These are phyloP conservation scores for Haliaeetus leucogaster DNA, from an alignment of 2,113 vertebrate species.

Conservation along the genomic window DNA sequence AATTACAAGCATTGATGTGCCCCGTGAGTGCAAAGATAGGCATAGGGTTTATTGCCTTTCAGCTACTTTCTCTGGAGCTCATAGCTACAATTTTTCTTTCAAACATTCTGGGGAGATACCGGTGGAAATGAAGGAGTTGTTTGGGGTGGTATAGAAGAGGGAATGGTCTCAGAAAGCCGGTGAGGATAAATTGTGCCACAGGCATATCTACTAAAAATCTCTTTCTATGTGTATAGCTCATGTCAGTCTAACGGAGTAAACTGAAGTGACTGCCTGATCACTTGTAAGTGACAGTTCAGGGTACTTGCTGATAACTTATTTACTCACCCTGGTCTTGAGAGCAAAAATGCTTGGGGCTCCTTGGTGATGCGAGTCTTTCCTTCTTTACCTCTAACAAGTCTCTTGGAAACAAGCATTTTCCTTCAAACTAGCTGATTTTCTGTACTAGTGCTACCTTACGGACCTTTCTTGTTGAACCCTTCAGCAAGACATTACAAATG, in stretches of 20 bases:
- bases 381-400: background rate
- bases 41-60: background rate
- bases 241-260: background rate
- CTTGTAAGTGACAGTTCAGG: background rate
- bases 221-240: background rate
- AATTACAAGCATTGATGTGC: rapidly evolving
- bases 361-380: background rate
- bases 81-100: background rate
- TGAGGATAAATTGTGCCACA: background rate
- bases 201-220: background rate
- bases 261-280: background rate
- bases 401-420: background rate
- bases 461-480: background rate
- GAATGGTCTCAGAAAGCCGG: background rate
- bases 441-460: background rate
- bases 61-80: background rate
- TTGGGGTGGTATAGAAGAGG: background rate
- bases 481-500: background rate
- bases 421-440: background rate
- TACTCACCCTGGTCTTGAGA: background rate
- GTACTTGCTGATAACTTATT: background rate
- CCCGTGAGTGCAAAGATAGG: rapidly evolving
- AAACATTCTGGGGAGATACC: background rate
- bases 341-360: background rate
- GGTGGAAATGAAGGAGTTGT: background rate